Base-by-base conservation (phyloP, 2,797 vertebrate species). In the Hemibagrus guttatus region DNA sequence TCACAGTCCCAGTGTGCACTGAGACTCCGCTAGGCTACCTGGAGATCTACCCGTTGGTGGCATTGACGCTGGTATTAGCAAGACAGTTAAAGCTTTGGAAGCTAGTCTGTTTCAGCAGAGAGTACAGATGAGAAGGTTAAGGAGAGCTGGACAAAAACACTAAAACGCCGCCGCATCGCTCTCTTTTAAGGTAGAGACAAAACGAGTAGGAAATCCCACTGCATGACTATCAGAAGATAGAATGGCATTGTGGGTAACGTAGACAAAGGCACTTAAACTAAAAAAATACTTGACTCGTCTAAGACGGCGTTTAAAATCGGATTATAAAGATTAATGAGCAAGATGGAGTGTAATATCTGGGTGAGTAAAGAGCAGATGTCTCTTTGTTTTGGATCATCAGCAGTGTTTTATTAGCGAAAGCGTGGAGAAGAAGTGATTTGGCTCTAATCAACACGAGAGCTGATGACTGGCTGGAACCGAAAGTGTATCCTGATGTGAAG, bases 311-410 rank as follows among this genome's bases (percentile, higher is more conserved):
- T 17, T 52, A 28, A 0, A 49, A 21, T 23, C 19, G 3, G 46
- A 46, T 71, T 42, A 12, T 76, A 49, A 14, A 28, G 26, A 28
- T 76, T 9, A 31, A 28, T 89, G 93, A 87, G 58, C 79, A 68
- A 58, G 74, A 39, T 58, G 19, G 17, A 23, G 28, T 3, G 75
- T 59, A 59, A 59, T 79, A 58, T 59, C 13, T 14, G 76, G 4
- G 23, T 23, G 11, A 78, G 16, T 31, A 11, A 76, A 54, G 17
- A 28, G n/a, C 13, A 28, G 26, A 52, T 5, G 13, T 6, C 26
- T 78, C 52, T 21, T 0, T 13, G 52, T 78, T 79, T 58, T 23
- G 11, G 72, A 11, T 58, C 52, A 2, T 78, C 52, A 31, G n/a
- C n/a, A 12, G 28, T 19, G n/a, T 54, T 75, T 75, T 28, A 28